Base-by-base conservation (phyloP, 2,797 vertebrate species). In the Rhadinocentrus ornatus region DNA sequence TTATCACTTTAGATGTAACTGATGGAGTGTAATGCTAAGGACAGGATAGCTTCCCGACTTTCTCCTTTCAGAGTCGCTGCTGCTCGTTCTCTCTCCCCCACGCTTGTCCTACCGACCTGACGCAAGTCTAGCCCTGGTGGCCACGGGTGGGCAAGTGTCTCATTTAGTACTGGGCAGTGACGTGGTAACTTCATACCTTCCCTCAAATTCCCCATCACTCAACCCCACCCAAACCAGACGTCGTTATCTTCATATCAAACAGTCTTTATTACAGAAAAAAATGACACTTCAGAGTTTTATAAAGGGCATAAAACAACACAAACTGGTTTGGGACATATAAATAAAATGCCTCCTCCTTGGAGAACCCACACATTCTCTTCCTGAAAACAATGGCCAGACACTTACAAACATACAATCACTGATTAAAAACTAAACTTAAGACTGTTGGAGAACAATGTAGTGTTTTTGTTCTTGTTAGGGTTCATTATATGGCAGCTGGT, bases 251-350 rank as follows among this genome's bases (percentile, higher is more conserved):
- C 24, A 78, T n/a, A 71, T 75, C 66, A 83, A 73, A 81, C 82
- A 44, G 77, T 79, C 73, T 93, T 94, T 93, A 93, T 87, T 91
- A 77, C 89, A 90, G 73, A 89, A 93, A 92, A 89, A 62, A 87
- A 62, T 64, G 72, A 54, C 66, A 58, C 75, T 66, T 73, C 48
- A 87, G 70, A 73, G 65, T 80, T 81, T 27, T n/a, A 78, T 69
- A 69, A 70, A 64, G 77, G 27, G 77, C 56, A 63, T 32, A 75
- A 71, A 66, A 69, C 39, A 81, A 81, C 46, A 85, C 59, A 78
- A 81, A 66, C 22, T 54, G 55, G 55, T 27, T 77, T 73, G 73
- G 69, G 75, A 85, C 69, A 86, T 89, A 93, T 93, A 93, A 94
- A 93, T 94, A 91, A 90, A 88, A 88, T 61, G 7, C 24, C 39